Percentiles rank a stretch among this genome's conserved stretches.
Conservation (phyloP, 2,797 vertebrate genomes). For the Peromyscus melanophrys region DNA sequence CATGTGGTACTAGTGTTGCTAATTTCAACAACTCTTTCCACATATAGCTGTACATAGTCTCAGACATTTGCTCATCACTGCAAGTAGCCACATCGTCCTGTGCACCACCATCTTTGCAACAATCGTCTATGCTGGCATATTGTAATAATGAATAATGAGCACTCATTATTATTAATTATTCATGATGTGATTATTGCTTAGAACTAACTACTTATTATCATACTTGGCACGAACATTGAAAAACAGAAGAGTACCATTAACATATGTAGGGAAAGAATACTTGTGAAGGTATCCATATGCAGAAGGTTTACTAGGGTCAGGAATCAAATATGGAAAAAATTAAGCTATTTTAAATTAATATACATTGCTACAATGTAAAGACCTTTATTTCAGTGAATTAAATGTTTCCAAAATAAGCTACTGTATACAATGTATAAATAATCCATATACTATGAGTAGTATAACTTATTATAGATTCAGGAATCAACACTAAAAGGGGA, state of each 20-base stretch:
- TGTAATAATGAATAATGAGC: neutral
- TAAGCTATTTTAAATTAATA: neutral
- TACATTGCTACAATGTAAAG: neutral
- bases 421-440: neutral
- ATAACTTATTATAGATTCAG: neutral
- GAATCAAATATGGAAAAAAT: neutral
- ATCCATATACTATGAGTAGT: neutral
- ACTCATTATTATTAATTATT: neutral
- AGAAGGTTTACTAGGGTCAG: neutral
- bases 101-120: neutral
- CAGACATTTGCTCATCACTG: neutral
- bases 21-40: neutral
- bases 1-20: neutral
- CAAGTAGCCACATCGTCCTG: neutral
- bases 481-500: neutral
- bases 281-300: neutral
- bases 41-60: neutral
- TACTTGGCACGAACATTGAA: neutral
- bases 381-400: neutral
- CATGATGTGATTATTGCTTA: neutral
- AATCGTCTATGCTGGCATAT: neutral
- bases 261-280: neutral
- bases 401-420: constrained; percentile 25
- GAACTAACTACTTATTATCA: neutral
- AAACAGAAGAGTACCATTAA: neutral